Evolutionary conservation across 2,797 vertebrate species (phyloP).

Genomic region (Peromyscus nudipes): DNA sequence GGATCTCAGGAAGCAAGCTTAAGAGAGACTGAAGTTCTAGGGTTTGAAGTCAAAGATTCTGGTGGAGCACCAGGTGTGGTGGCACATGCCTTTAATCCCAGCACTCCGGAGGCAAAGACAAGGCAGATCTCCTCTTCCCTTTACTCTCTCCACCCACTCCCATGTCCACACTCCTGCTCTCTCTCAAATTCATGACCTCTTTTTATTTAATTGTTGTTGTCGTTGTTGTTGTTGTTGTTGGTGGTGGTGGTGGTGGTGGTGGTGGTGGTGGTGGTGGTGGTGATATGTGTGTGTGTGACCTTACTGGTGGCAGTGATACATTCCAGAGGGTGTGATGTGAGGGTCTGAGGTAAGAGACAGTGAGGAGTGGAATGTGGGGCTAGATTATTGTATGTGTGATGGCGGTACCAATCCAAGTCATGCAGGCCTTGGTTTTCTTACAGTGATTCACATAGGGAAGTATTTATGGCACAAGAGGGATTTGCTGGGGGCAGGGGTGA

Average conservation of each 20-base stretch:
- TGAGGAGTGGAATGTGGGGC: background rate
- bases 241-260: background rate
- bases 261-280: background rate
- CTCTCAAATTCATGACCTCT: background rate
- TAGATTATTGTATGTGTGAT: background rate
- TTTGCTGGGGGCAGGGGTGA: background rate
- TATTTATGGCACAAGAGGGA: background rate
- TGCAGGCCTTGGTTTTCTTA: background rate
- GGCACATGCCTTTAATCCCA: background rate
- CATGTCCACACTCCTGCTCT: background rate
- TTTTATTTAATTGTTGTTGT: background rate
- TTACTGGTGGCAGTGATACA: background rate
- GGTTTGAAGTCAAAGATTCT: background rate
- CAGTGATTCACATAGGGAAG: background rate
- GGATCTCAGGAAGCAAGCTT: background rate
- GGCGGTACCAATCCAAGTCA: too few species aligned
- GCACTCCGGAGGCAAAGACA: background rate
- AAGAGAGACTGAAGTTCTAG: background rate
- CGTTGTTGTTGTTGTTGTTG: fast-evolving
- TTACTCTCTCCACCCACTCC: background rate
- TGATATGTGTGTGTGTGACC: background rate
- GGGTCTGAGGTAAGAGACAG: background rate
- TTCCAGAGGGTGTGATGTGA: background rate
- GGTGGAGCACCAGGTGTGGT: background rate
- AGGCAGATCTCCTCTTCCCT: too few species aligned